These are phyloP conservation scores for Macrostomum lignano DNA, from an alignment of 1,140 invertebrate species.

Conservation along the genomic window DNA sequence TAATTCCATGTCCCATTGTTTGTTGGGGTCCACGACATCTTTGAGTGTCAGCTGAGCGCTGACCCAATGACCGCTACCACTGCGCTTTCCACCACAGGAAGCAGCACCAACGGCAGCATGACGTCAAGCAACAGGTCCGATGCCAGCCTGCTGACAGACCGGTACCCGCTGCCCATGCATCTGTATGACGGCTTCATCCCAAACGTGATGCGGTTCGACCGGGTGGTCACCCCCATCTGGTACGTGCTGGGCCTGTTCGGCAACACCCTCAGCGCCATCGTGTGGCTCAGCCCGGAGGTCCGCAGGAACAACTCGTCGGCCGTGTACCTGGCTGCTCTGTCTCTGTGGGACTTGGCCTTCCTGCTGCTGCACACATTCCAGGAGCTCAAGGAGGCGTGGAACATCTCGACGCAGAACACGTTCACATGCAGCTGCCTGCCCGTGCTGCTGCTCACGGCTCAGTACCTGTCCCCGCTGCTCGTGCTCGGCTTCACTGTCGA, in stretches of 20 bases:
- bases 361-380: conserved; percentile 16
- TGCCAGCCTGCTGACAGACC: no score
- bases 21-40: no score
- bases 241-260: conserved; percentile 19
- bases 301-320: conserved; percentile 16
- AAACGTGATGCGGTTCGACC: background rate
- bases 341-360: conserved; percentile 18
- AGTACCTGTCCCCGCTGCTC: conserved; percentile 20
- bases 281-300: conserved; percentile 22
- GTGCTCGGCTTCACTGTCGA: conserved; percentile 57
- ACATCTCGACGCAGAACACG: no score
- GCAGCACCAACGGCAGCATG: no score
- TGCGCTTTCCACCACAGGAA: no score
- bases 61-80: no score
- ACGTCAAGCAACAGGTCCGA: no score
- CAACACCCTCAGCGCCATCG: conserved; percentile 17
- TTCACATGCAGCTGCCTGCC: no score
- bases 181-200: no score
- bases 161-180: no score
- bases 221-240: conserved; percentile 11
- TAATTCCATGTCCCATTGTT: no score
- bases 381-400: conserved; percentile 13
- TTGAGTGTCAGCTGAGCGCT: no score
- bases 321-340: conserved; percentile 21
- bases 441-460: conserved; percentile 5